phyloP scores from a whole-genome alignment of 2,888 invertebrate genomes.

The Drosophila affinis region DNA sequence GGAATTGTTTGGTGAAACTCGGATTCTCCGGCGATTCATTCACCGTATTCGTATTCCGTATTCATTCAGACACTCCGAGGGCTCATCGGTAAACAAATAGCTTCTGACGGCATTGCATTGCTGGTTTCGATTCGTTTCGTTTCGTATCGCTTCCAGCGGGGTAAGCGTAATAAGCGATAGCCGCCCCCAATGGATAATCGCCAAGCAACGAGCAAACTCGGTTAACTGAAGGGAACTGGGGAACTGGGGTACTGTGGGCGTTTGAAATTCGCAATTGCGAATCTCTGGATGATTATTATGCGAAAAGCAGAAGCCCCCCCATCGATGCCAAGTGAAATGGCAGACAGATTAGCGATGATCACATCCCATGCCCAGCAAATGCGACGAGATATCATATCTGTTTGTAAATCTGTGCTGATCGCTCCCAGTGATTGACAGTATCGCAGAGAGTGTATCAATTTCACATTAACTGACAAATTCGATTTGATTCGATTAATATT shows the following conservation, averaged over 20 bases:
- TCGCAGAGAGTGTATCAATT: constrained; percentile 42
- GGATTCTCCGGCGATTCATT: constrained; percentile 4
- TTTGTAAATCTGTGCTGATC: constrained; percentile 20
- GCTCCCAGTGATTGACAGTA: constrained; percentile 20
- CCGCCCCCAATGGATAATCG: constrained; percentile 20
- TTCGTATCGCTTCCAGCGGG: constrained; percentile 2
- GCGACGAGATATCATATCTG: constrained; percentile 29
- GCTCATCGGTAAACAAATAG: constrained; percentile 18
- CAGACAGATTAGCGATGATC: constrained; percentile 52
- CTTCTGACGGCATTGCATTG: constrained; percentile 10
- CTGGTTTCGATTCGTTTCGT: not conserved
- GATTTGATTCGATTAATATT: constrained; percentile 49
- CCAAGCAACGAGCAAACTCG: constrained; percentile 6
- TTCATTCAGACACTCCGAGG: constrained; percentile 1
- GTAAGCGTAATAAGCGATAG: constrained; percentile 9
- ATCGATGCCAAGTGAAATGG: constrained; percentile 58
- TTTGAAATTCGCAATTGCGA: constrained; percentile 24
- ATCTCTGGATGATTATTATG: constrained; percentile 32
- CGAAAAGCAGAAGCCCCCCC: constrained; percentile 53
- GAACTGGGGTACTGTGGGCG: not conserved
- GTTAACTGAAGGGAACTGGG: not conserved
- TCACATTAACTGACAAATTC: constrained; percentile 22
- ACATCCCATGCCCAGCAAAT: constrained; percentile 25
- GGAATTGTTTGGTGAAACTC: constrained; percentile 3
- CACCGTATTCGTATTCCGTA: not conserved